phyloP scores from a whole-genome alignment of 2,113 vertebrate genomes.

The Chlamydotis undulata region DNA sequence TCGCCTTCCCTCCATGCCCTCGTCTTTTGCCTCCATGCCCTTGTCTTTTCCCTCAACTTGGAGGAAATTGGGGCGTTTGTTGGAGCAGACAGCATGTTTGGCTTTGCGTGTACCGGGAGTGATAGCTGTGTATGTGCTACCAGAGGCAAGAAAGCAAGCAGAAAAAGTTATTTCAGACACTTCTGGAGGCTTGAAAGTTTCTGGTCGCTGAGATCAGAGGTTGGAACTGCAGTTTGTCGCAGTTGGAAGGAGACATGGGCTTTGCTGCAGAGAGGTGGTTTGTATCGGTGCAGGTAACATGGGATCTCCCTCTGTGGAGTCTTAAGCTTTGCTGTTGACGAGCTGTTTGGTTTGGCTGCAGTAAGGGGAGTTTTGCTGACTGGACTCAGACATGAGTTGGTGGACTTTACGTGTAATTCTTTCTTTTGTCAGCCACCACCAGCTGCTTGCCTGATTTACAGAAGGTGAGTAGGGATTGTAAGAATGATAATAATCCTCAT shows the following conservation, averaged over 20 bases:
- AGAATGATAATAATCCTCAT: background rate
- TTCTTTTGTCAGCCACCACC: background rate
- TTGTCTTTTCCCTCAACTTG: background rate
- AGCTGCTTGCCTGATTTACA: background rate
- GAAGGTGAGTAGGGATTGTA: background rate
- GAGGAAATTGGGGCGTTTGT: fast-evolving
- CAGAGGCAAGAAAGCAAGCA: background rate
- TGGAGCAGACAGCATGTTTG: background rate
- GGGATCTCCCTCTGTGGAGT: background rate
- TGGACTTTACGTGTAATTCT: background rate
- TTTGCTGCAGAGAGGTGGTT: background rate
- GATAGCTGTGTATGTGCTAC: background rate
- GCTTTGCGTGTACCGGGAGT: fast-evolving
- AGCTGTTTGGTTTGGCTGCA: background rate
- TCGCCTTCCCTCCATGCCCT: background rate
- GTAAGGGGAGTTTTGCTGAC: background rate
- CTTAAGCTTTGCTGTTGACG: background rate
- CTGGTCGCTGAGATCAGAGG: background rate
- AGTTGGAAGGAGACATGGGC: background rate
- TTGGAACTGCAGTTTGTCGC: background rate
- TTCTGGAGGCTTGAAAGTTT: background rate
- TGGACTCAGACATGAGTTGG: background rate
- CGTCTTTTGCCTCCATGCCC: background rate
- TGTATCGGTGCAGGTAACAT: fast-evolving
- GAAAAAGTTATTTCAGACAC: background rate